Percentiles rank a stretch among this genome's conserved stretches.
Evolutionary conservation across 2,888 invertebrate species (phyloP).

Genomic region (Rhodophaea formosa): DNA sequence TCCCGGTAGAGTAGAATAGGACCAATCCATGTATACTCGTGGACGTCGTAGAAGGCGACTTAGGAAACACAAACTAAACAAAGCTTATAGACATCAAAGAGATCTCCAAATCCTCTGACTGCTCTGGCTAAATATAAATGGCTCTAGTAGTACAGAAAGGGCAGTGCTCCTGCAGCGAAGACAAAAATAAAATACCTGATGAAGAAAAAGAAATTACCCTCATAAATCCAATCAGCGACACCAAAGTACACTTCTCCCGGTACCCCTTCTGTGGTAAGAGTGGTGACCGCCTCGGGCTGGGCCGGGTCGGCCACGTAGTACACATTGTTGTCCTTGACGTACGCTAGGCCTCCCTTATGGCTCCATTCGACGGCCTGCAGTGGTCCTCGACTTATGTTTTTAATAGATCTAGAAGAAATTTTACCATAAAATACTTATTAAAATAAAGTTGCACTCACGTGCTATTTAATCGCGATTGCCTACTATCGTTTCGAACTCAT

Average conservation of each 20-base stretch:
- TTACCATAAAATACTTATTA: neutral
- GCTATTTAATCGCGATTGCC: no score
- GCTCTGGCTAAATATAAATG: no score
- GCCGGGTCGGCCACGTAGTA: conserved; percentile 76
- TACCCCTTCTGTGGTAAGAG: conserved; percentile 83
- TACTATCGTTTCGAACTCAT: no score
- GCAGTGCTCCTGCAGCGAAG: no score
- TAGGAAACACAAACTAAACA: no score
- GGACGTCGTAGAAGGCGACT: no score
- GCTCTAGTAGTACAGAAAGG: no score
- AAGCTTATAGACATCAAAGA: no score
- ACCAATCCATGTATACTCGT: no score
- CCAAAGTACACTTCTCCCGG: conserved; percentile 88
- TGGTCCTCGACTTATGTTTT: conserved; percentile 72
- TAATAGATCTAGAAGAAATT: conserved; percentile 55
- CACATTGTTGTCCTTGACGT: conserved; percentile 86
- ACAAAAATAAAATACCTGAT: neutral
- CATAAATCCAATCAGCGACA: conserved; percentile 95
- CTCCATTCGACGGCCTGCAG: conserved; percentile 84
- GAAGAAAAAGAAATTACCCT: conserved; percentile 86
- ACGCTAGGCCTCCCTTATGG: conserved; percentile 67
- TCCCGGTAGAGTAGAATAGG: no score
- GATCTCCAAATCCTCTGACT: no score
- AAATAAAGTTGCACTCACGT: no score
- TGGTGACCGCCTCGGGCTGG: conserved; percentile 47